Evolutionary conservation across 2,797 vertebrate species (phyloP).

Genomic region (Melanotaenia pygmaea): DNA sequence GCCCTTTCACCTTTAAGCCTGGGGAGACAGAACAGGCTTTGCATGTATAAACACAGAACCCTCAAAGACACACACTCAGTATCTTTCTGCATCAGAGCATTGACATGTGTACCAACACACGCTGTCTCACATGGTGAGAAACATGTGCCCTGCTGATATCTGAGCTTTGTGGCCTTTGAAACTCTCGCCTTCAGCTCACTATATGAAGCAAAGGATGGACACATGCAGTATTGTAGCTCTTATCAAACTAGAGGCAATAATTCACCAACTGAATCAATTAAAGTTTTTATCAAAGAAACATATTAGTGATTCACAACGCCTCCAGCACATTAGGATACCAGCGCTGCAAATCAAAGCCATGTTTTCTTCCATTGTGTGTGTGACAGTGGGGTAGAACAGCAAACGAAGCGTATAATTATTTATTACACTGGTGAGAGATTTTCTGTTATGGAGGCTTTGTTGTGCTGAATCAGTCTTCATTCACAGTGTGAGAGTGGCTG

Average conservation of each 20-base stretch:
- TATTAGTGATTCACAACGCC: conserved; percentile 41
- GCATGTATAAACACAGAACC: conserved; percentile 5
- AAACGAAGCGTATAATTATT: conserved; percentile 58
- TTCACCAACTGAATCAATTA: conserved; percentile 58
- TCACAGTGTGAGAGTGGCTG: not conserved
- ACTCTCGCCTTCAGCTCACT: conserved; percentile 47
- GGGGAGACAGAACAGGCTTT: not conserved
- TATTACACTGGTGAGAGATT: conserved; percentile 27
- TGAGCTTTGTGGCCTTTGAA: conserved; percentile 71
- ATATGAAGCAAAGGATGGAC: conserved; percentile 45
- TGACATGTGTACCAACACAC: conserved; percentile 66
- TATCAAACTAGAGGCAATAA: conserved; percentile 29
- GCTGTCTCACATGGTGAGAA: conserved; percentile 59
- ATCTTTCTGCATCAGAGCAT: conserved; percentile 23
- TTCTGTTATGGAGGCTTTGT: conserved; percentile 32
- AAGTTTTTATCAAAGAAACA: conserved; percentile 49
- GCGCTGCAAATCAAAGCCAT: conserved; percentile 59
- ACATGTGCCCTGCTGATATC: conserved; percentile 64
- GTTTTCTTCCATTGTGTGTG: conserved; percentile 39
- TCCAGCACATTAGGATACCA: conserved; percentile 43
- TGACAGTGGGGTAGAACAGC: conserved; percentile 54
- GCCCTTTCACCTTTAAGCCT: conserved; percentile 16
- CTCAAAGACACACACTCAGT: conserved; percentile 2
- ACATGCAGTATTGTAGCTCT: conserved; percentile 19
- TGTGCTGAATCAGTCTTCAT: conserved; percentile 18